Base-by-base conservation (phyloP, 2,888 invertebrate species). In the Apodemia mormo region DNA sequence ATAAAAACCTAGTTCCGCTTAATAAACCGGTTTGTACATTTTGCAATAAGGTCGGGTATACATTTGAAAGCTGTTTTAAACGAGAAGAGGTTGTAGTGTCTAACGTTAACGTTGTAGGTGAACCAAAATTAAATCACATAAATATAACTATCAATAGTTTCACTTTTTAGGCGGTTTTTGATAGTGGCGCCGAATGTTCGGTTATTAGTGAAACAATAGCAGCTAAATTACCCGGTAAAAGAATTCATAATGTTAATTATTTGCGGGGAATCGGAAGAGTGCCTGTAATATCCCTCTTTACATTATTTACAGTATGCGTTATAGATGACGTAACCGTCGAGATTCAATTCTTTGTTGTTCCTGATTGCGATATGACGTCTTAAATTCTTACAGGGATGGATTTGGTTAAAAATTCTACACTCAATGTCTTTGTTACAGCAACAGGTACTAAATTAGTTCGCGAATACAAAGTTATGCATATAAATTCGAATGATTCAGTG, bases 161-260 rank as follows among this genome's bases (percentile, higher is more conserved):
- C 8, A 69, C 37, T 5, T 43, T 79, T 0, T 37, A 66, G 1
- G 72, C 79, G 0, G 65, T 80, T 0, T 81, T 81, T 64, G 81
- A 81, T 43, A 81, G 80, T 22, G 81, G 80, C 0, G 79, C 80
- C 0, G 80, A 81, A 45, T 79, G 79, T 66, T 80, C 80, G 1
- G 10, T 80, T 0, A 77, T 80, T 2, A 71, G 78, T 0, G 79
- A 79, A 49, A 77, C 79, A 0, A 0, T 81, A 0, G 80, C 79
- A 0, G 66, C 70, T 0, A 71, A 69, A 49, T n/a, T 82, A 64
- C 79, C 80, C 0, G 80, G 80, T 0, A 58, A 73, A 72, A 58
- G 78, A 68, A 30, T 2, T 7, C 0, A 71, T 5, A 30, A 0
- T 0, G 76, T 76, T 0, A 78, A 69, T 9, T 74, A 66, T 61